Conservation (phyloP, 1,140 invertebrate species). For the Amyelois transitella region DNA sequence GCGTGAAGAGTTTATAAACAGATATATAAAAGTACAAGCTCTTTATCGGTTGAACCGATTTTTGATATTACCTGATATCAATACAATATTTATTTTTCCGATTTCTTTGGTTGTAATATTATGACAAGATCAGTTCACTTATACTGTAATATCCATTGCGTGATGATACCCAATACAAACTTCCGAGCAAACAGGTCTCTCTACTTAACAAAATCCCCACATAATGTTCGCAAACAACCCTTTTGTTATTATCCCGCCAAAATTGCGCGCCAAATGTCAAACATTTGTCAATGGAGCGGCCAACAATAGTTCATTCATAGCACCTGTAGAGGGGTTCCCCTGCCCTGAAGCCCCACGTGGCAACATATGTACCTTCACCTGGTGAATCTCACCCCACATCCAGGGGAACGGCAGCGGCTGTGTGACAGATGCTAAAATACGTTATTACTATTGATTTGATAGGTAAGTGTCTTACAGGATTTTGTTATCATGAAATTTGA, state of each 20-base stretch:
- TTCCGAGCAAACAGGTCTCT: neutral
- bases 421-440: constrained; percentile 72
- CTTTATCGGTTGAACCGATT: no score
- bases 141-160: no score
- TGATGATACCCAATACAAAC: no score
- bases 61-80: no score
- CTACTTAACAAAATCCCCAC: constrained; percentile 1
- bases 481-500: no score
- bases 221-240: constrained; percentile 34
- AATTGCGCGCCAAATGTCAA: constrained; percentile 60
- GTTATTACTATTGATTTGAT: constrained; percentile 37
- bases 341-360: constrained; percentile 40
- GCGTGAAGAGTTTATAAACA: no score
- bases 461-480: constrained; percentile 1
- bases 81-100: no score
- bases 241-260: constrained; percentile 42
- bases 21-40: no score
- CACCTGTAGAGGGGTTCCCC: constrained; percentile 63
- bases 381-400: constrained; percentile 60
- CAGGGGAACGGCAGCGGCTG: constrained; percentile 60
- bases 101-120: no score
- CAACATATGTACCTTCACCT: constrained; percentile 69
- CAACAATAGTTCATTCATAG: constrained; percentile 59
- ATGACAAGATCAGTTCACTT: no score
- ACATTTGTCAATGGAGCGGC: constrained; percentile 53